Percentiles rank a stretch among this genome's conserved stretches.
These are phyloP conservation scores for Mugil cephalus DNA, from an alignment of 2,113 vertebrate species.

Conservation along the genomic window DNA sequence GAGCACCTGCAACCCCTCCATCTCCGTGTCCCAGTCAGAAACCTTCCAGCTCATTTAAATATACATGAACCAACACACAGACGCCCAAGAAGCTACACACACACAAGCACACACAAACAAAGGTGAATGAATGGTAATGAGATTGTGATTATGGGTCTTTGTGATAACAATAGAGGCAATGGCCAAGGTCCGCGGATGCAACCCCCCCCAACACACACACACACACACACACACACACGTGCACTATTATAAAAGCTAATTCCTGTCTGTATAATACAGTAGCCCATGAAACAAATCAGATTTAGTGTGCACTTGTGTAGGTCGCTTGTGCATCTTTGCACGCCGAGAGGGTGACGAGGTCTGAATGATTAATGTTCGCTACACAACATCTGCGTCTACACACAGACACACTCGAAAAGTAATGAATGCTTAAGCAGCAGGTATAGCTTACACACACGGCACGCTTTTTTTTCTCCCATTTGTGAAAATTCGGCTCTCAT, in stretches of 20 bases:
- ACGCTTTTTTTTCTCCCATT: neutral
- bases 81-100: slow-evolving; percentile 19
- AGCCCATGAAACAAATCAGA: slow-evolving; percentile 61
- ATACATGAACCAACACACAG: slow-evolving; percentile 38
- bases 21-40: slow-evolving; percentile 25
- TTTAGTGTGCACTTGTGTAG: slow-evolving; percentile 22
- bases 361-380: slow-evolving; percentile 61
- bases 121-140: slow-evolving; percentile 70
- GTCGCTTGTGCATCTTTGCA: neutral
- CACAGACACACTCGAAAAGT: slow-evolving; percentile 28
- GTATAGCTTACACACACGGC: neutral
- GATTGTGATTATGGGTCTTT: slow-evolving; percentile 61
- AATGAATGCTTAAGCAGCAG: slow-evolving; percentile 42
- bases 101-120: slow-evolving; percentile 35
- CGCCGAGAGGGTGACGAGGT: slow-evolving; percentile 11
- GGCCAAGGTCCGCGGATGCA: slow-evolving; percentile 56
- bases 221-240: no score
- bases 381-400: slow-evolving; percentile 36
- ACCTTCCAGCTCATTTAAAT: slow-evolving; percentile 52
- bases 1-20: slow-evolving; percentile 71
- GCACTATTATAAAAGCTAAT: slow-evolving; percentile 68
- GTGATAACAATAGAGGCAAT: slow-evolving; percentile 70
- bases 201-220: no score
- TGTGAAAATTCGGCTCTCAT: slow-evolving; percentile 11
- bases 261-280: slow-evolving; percentile 70